phyloP scores from a whole-genome alignment of 2,113 vertebrate species.

The Alaudala cheleensis region DNA sequence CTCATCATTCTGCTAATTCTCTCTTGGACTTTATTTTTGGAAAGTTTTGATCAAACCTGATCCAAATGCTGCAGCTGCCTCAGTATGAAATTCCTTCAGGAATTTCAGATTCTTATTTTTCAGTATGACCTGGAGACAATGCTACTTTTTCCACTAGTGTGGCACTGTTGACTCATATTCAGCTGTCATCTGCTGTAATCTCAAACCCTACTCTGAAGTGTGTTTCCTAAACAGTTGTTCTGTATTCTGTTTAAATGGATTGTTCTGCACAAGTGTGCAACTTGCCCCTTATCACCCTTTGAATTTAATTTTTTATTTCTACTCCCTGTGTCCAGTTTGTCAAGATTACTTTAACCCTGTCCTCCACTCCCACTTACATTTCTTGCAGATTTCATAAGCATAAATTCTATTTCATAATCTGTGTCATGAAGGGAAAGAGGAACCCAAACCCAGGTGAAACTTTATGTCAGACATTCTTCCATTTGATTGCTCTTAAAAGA shows the following conservation, averaged over 20 bases:
- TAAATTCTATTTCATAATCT: background rate
- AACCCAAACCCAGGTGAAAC: background rate
- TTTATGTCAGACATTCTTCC: background rate
- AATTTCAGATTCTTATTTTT: background rate
- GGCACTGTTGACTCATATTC: background rate
- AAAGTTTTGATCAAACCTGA: background rate
- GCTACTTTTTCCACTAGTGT: background rate
- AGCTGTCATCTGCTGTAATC: conserved; percentile 23
- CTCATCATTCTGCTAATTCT: background rate
- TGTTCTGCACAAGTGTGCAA: background rate
- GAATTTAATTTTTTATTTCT: background rate
- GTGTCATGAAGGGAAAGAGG: background rate
- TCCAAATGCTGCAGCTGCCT: background rate
- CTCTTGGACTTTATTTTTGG: background rate
- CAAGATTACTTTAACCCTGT: background rate
- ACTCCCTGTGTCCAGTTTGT: background rate
- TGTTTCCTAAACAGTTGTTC: conserved; percentile 15
- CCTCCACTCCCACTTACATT: background rate
- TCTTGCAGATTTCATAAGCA: background rate
- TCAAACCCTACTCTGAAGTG: background rate
- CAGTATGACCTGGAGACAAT: background rate
- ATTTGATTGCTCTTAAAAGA: background rate
- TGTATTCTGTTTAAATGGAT: background rate
- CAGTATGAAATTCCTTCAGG: background rate
- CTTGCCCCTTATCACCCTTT: background rate